Base-by-base conservation (phyloP, 1,140 invertebrate species). In the Ptiloglossa arizonensis region DNA sequence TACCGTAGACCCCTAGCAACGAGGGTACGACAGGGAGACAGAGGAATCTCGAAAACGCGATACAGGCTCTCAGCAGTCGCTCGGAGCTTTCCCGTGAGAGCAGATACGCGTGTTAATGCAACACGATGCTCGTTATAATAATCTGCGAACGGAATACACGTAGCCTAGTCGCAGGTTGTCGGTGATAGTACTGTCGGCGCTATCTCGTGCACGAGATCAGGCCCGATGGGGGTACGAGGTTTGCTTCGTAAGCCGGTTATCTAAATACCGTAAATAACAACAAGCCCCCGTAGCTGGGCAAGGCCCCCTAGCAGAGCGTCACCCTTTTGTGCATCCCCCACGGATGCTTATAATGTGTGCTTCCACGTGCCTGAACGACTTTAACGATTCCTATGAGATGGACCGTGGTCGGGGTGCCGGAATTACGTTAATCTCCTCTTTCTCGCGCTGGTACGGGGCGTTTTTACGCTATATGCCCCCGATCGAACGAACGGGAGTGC, bases 191-290 rank as follows among this genome's bases (percentile, higher is more conserved):
- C 64, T 70, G 79, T 82, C 70, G 78, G 54, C 79, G 86, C 77
- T 90, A 90, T 90, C 89, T 89, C 83, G 80, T 79, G 74, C 85
- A 87, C 85, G 88, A 88, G 90, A 92, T 92, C 91, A 88, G 77
- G 80, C 82, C 83, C 87, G 87, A 90, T 83, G 81, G 85, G 88
- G 87, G 88, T 87, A 89, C 87, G 87, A 89, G 87, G 79, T 82
- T n/a, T 86, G 80, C 83, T 87, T 87, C 87, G 90, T 92, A 92
- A 92, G 89, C 90, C 90, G 89, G 90, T 92, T 92, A 91, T 91
- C 91, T 91, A 92, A 92, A 91, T 91, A 91, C 89, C 90, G 90
- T 92, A 92, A 92, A 91, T 91, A 91, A 92, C 90, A 91, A 91
- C 89, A 91, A 88, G 83, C 82, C 83, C 77, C 77, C 27, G 57